These are phyloP conservation scores for Trachymyrmex cornetzi DNA, from an alignment of 1,140 invertebrate genomes.

Conservation along the genomic window DNA sequence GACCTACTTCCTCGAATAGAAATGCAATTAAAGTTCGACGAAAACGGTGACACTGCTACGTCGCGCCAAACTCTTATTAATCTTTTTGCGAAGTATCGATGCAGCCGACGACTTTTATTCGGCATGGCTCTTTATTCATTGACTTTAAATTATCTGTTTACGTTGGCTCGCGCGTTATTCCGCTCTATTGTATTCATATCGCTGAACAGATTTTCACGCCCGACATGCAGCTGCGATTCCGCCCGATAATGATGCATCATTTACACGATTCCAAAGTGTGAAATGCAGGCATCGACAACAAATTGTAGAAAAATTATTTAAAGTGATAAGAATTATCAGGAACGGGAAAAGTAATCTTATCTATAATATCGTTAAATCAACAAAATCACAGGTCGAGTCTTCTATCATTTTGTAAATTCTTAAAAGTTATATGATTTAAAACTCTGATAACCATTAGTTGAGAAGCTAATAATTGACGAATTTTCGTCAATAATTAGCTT, in stretches of 20 bases:
- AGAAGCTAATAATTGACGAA: not conserved
- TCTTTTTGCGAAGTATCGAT: slow-evolving; percentile 15
- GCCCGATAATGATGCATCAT: not conserved
- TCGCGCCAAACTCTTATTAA: not conserved
- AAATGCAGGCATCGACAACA: not conserved
- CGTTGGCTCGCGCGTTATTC: not conserved
- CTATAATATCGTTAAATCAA: not conserved
- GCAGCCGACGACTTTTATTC: not conserved
- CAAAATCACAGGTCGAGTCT: not conserved
- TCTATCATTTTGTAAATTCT: not conserved
- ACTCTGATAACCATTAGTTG: not conserved
- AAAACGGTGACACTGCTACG: not conserved
- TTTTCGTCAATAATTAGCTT: not conserved
- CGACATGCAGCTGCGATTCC: not conserved
- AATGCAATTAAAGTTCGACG: slow-evolving; percentile 29
- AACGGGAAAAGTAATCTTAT: not conserved
- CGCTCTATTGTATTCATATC: slow-evolving; percentile 69
- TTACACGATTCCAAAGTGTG: slow-evolving; percentile 5
- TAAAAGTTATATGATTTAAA: not conserved
- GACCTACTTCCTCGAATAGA: slow-evolving; percentile 5
- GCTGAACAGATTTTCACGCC: slow-evolving; percentile 31
- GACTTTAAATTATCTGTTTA: slow-evolving; percentile 60
- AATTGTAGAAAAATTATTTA: not conserved
- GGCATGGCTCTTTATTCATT: slow-evolving; percentile 16
- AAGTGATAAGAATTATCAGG: not conserved